Evolutionary conservation across 2,888 invertebrate species (phyloP).

Genomic region (Acanthosepion esculentum): DNA sequence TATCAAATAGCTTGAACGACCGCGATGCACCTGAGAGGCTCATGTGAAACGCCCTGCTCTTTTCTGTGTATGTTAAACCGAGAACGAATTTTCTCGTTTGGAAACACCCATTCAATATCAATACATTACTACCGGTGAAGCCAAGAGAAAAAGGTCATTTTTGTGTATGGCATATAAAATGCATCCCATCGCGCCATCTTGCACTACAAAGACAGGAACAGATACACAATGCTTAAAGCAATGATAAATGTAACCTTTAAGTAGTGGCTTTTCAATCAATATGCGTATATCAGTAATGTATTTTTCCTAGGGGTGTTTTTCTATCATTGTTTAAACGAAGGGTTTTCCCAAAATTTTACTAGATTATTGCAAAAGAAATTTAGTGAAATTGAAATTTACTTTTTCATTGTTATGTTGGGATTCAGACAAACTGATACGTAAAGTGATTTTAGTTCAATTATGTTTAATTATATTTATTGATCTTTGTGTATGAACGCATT

Average conservation of each 20-base stretch:
- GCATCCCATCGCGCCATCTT: not conserved
- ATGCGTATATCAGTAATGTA: not conserved
- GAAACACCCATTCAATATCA: not conserved
- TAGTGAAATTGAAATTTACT: not conserved
- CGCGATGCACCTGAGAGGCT: not conserved
- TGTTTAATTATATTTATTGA: not conserved
- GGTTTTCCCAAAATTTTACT: not conserved
- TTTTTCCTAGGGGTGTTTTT: not conserved
- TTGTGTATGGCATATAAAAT: conserved; percentile 12
- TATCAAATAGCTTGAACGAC: not conserved
- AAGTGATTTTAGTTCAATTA: not conserved
- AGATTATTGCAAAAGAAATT: not conserved
- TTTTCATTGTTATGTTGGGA: not conserved
- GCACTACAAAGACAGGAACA: not conserved
- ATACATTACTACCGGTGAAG: not conserved
- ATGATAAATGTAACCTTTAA: not conserved
- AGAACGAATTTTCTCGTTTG: not conserved
- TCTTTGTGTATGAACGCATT: not conserved
- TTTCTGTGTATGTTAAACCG: conserved; percentile 12
- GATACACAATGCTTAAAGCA: not conserved
- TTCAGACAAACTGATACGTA: not conserved
- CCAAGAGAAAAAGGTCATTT: not conserved
- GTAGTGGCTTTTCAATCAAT: not conserved
- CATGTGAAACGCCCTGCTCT: not conserved
- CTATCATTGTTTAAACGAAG: not conserved